Conservation (phyloP, 2,888 invertebrate genomes). For the Dilophus febrilis region DNA sequence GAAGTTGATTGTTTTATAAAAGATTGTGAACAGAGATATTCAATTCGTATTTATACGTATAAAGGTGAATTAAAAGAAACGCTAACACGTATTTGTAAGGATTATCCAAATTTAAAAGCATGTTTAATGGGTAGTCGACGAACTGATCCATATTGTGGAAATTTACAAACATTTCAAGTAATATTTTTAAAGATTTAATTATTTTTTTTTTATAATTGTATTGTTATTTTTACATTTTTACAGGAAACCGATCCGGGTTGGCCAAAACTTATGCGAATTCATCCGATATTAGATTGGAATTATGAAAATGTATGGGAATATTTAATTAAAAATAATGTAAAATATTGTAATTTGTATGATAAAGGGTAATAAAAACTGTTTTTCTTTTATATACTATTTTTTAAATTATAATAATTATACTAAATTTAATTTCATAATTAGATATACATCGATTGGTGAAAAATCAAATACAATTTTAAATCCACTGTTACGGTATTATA, state of each 20-base stretch:
- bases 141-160: constrained; percentile 67
- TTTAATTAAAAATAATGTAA: constrained; percentile 55
- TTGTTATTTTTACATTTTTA: constrained; percentile 12
- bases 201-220: background rate
- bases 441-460: constrained; percentile 79
- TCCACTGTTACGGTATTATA: constrained; percentile 42
- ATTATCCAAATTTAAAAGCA: constrained; percentile 49
- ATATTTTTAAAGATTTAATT: constrained; percentile 7
- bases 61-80: constrained; percentile 56
- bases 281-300: constrained; percentile 81
- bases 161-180: constrained; percentile 53
- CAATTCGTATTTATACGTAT: constrained; percentile 49
- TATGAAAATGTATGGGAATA: constrained; percentile 88
- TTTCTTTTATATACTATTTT: background rate
- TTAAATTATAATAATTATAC: background rate
- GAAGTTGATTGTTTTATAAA: constrained; percentile 77
- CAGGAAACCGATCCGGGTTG: constrained; percentile 75
- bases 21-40: constrained; percentile 50
- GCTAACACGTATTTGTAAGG: constrained; percentile 41
- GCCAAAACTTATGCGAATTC: constrained; percentile 79
- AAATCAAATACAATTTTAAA: constrained; percentile 64
- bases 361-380: constrained; percentile 42
- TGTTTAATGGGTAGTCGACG: constrained; percentile 83
- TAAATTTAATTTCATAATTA: constrained; percentile 18
- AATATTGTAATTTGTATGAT: constrained; percentile 86